Evolutionary conservation across 2,888 invertebrate genomes (phyloP).

Genomic region (Cepaea hortensis): DNA sequence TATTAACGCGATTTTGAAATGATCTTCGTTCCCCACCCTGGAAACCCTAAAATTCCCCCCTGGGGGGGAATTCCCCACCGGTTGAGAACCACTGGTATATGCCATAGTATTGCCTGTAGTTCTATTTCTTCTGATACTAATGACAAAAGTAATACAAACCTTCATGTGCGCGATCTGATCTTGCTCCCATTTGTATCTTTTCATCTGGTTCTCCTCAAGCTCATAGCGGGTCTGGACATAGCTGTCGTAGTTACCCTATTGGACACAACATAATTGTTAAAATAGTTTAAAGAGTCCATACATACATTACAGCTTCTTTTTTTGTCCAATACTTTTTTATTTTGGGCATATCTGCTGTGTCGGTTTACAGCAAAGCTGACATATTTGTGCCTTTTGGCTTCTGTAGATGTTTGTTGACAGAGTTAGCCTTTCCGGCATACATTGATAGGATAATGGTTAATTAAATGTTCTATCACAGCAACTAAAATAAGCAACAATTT

Average conservation of each 20-base stretch:
- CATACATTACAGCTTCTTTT: background rate
- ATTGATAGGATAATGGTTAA: no score
- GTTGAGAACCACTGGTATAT: no score
- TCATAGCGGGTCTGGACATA: slow-evolving; percentile 95
- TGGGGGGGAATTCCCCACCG: no score
- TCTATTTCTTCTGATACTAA: background rate
- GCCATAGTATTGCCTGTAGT: background rate
- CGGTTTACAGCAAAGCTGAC: no score
- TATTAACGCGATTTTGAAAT: no score
- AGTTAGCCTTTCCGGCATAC: no score
- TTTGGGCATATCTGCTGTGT: background rate
- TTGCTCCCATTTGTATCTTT: slow-evolving; percentile 99
- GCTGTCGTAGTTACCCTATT: slow-evolving; percentile 93
- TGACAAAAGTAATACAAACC: slow-evolving; percentile 77
- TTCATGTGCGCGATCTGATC: slow-evolving; percentile 99
- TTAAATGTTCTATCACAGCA: no score
- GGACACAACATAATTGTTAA: slow-evolving; percentile 29
- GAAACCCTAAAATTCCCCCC: no score
- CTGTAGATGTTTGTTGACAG: no score
- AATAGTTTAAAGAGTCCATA: background rate
- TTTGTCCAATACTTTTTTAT: background rate
- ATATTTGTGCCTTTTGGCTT: background rate
- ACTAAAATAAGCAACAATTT: no score
- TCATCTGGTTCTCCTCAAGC: slow-evolving; percentile 97
- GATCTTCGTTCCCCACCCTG: no score